A percentile compares a stretch with the other conserved stretches of the same genome.
These are phyloP conservation scores for Meganola albula DNA, from an alignment of 2,888 invertebrate genomes.

Conservation along the genomic window DNA sequence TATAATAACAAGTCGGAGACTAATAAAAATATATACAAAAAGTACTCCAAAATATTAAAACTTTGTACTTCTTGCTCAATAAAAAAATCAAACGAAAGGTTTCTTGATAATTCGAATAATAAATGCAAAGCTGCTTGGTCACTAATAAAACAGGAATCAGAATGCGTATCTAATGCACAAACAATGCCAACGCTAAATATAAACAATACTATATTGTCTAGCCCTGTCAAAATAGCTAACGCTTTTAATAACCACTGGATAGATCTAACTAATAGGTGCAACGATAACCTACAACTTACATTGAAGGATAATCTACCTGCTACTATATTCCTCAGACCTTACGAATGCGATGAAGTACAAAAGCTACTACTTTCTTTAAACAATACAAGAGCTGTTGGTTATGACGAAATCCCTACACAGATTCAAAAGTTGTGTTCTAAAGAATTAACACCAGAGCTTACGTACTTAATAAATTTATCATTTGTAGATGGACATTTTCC, in stretches of 20 bases:
- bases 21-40: background rate
- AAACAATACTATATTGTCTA: too few species aligned
- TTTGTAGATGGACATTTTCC: constrained; percentile 6
- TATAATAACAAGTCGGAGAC: background rate
- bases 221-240: background rate
- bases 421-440: background rate
- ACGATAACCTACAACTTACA: background rate
- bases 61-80: too few species aligned
- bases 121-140: constrained; percentile 3
- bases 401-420: constrained; percentile 1
- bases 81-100: too few species aligned
- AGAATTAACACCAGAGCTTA: background rate
- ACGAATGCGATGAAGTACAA: too few species aligned
- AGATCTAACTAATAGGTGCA: too few species aligned
- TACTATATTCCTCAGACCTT: too few species aligned
- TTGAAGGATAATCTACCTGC: background rate
- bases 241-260: background rate
- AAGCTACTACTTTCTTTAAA: background rate
- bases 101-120: too few species aligned
- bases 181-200: background rate
- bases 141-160: constrained; percentile 3
- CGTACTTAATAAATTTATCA: constrained; percentile 1
- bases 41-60: too few species aligned
- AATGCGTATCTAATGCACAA: background rate
- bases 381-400: constrained; percentile 3